phyloP scores from a whole-genome alignment of 2,113 vertebrate genomes.

The Engystomops pustulosus region DNA sequence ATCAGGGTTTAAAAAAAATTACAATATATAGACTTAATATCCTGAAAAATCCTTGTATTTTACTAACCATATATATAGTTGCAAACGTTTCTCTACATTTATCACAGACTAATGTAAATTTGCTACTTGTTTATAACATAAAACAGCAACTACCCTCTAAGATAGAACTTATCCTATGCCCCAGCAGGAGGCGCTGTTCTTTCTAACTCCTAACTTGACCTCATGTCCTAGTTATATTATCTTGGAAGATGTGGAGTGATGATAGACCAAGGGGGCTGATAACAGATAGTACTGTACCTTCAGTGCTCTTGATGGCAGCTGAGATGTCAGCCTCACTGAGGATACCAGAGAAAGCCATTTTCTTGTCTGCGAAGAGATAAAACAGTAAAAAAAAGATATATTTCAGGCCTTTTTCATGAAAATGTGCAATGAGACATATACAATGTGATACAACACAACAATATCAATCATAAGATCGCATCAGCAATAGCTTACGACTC shows the following conservation, averaged over 20 bases:
- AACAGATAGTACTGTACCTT: constrained; percentile 69
- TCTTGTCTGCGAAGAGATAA: constrained; percentile 61
- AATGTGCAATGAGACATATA: not conserved
- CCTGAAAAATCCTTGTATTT: not conserved
- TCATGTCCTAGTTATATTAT: not conserved
- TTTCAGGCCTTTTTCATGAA: no score
- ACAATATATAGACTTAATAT: not conserved
- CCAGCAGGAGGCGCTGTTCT: not conserved
- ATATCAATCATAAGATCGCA: not conserved
- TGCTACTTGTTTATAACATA: not conserved
- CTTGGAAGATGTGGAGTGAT: not conserved
- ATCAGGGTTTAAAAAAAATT: not conserved
- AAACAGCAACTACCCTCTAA: no score
- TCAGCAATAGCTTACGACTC: not conserved
- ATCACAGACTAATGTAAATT: no score
- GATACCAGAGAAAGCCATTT: constrained; percentile 61
- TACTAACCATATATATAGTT: not conserved
- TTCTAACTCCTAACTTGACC: not conserved
- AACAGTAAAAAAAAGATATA: no score
- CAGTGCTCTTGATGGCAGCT: constrained; percentile 78
- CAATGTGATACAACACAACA: not conserved
- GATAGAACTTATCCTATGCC: not conserved
- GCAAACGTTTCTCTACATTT: not conserved
- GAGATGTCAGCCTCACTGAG: constrained; percentile 78
- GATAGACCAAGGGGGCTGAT: not conserved